phyloP scores from a whole-genome alignment of 2,888 invertebrate genomes.

The Electrophaes corylata region DNA sequence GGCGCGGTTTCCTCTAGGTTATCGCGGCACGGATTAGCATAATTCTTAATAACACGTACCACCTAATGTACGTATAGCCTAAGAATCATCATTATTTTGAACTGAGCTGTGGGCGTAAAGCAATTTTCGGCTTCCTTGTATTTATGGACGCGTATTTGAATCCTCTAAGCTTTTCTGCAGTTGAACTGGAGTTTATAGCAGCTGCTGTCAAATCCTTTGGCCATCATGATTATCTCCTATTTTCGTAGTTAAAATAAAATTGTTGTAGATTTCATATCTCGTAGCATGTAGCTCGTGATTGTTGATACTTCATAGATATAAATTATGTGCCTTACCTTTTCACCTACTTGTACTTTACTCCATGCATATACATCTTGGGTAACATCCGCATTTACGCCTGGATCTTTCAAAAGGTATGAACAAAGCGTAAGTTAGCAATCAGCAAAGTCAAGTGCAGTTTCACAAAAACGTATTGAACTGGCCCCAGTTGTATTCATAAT shows the following conservation, averaged over 20 bases:
- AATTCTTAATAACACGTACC: constrained; percentile 50
- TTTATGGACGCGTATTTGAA: constrained; percentile 17
- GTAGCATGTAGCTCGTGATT: too few species aligned
- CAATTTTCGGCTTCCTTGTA: constrained; percentile 26
- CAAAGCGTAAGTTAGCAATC: constrained; percentile 28
- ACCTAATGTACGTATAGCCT: constrained; percentile 41
- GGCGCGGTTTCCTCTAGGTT: constrained; percentile 4
- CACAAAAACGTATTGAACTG: constrained; percentile 26
- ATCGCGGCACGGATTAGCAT: constrained; percentile 49
- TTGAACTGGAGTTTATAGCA: too few species aligned
- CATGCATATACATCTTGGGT: too few species aligned
- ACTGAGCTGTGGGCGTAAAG: constrained; percentile 28
- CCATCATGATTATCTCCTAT: not conserved
- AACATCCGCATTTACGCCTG: not conserved
- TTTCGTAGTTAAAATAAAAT: not conserved
- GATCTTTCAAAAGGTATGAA: constrained; percentile 11
- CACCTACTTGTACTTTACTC: too few species aligned
- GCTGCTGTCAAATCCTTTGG: too few species aligned
- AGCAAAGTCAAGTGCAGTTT: constrained; percentile 22
- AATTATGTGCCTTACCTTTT: too few species aligned
- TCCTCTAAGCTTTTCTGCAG: constrained; percentile 1
- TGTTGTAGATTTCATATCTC: too few species aligned
- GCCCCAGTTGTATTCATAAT: constrained; percentile 39
- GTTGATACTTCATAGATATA: too few species aligned
- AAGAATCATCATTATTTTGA: constrained; percentile 45